Conservation (phyloP, 64 coral and sea anemone genomes). For the Cladopsammia gracilis region DNA sequence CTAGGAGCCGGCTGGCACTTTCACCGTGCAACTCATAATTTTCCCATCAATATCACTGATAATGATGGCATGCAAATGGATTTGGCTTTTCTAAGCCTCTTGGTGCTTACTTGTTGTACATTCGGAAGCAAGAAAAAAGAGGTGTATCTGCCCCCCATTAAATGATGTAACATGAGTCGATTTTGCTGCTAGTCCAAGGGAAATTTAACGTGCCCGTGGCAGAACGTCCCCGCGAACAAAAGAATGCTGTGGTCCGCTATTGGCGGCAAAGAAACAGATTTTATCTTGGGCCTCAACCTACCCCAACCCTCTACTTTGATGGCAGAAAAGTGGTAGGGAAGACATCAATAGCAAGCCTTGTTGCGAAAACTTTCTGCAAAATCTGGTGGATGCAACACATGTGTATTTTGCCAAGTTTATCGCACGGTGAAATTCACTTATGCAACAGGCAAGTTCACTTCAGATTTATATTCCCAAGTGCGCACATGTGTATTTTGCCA, state of each 20-base stretch:
- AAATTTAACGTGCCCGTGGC: constrained; percentile 9
- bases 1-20: no score
- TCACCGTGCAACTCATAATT: no score
- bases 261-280: no score
- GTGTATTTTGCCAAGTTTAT: no score
- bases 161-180: not conserved
- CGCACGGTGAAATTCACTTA: no score
- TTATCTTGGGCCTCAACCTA: constrained; percentile 8
- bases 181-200: constrained; percentile 9
- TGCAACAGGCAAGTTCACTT: no score
- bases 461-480: no score
- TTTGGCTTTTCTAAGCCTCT: not conserved
- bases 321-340: constrained; percentile 72
- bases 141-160: constrained; percentile 11
- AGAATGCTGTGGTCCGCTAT: not conserved
- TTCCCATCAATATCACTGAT: not conserved
- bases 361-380: constrained; percentile 57
- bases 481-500: no score
- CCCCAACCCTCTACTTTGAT: constrained; percentile 55
- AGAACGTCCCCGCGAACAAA: not conserved
- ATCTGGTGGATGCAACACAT: constrained; percentile 36
- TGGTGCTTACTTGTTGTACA: not conserved
- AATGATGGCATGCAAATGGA: constrained; percentile 12
- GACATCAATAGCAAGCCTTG: constrained; percentile 42
- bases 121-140: constrained; percentile 12